These are phyloP conservation scores for Ceratotherium simum DNA, from an alignment of 2,113 vertebrate genomes.

Conservation along the genomic window DNA sequence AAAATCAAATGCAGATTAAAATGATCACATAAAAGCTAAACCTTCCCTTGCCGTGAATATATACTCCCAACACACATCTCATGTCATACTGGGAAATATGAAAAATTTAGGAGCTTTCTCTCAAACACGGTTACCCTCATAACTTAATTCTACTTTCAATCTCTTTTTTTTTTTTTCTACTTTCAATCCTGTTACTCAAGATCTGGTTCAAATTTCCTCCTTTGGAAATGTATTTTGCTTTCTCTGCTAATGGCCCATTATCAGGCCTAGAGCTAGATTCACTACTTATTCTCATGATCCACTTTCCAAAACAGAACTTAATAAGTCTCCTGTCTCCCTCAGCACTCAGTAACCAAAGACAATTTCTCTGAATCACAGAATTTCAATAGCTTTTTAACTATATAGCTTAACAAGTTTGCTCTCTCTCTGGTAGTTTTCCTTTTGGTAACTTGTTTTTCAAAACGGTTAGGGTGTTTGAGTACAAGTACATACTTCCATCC, in stretches of 20 bases:
- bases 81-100: background rate
- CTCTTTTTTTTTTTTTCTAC: too few species aligned
- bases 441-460: conserved; percentile 17
- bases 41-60: background rate
- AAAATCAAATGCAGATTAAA: conserved; percentile 43
- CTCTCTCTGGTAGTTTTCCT: conserved; percentile 14
- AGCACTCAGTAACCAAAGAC: background rate
- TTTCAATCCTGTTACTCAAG: background rate
- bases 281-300: background rate
- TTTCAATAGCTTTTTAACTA: conserved; percentile 38
- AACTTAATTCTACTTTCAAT: background rate
- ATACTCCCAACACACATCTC: background rate
- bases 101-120: background rate
- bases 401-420: background rate
- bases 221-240: background rate
- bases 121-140: background rate
- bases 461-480: background rate
- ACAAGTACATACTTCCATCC: background rate
- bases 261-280: background rate
- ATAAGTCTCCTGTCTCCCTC: background rate
- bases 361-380: conserved; percentile 40
- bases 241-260: background rate
- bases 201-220: background rate
- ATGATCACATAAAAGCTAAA: conserved; percentile 19
- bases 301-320: conserved; percentile 43